Evolutionary conservation across 2,888 invertebrate species (phyloP), one percentile per base, ranked within the genome.

Genomic region (Clostera curtula): DNA sequence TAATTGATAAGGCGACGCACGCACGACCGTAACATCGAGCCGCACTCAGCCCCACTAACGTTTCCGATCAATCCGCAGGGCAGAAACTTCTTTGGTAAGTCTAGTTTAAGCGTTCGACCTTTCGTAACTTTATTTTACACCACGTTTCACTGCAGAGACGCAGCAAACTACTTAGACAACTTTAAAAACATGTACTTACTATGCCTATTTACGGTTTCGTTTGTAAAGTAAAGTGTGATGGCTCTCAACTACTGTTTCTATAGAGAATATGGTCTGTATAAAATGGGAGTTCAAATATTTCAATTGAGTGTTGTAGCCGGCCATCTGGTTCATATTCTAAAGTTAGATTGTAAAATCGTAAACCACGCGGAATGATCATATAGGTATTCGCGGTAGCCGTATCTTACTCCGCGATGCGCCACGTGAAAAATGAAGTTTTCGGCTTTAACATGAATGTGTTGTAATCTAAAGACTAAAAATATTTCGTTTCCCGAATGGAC

Each of bases 311-410:
- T 63, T 70, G 55, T 48, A 65, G 72, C 68, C 60, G 68, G 83
- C 80, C 82, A 83, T 83, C 82, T 83, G 82, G 82, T 71, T 76
- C 75, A 69, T 72, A 76, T 77, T 79, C 82, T 83, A 83, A 80
- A 82, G 75, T 83, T 83, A 83, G 82, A 77, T 73, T 76, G 73
- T 74, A 72, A 75, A 77, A 79, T 77, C 76, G 79, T 82, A 76
- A 80, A 83, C 75, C 69, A 63, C 63, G 61, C 62, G 63, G 66
- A 71, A 71, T 71, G 71, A 69, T 67, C 67, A 55, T 40, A 44
- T 65, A 61, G 58, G 57, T 71, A 69, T 72, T 69, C 62, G 63
- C 59, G 57, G 65, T 61, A 41, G 54, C 28, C 35, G 49, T 62
- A 53, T 52, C 49, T 53, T 53, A 43, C 39, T n/a, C n/a, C n/a